Percentiles rank a stretch among this genome's conserved stretches.
These are phyloP conservation scores for Microcebus tavaratra DNA, from an alignment of 2,113 vertebrate genomes.

Conservation along the genomic window DNA sequence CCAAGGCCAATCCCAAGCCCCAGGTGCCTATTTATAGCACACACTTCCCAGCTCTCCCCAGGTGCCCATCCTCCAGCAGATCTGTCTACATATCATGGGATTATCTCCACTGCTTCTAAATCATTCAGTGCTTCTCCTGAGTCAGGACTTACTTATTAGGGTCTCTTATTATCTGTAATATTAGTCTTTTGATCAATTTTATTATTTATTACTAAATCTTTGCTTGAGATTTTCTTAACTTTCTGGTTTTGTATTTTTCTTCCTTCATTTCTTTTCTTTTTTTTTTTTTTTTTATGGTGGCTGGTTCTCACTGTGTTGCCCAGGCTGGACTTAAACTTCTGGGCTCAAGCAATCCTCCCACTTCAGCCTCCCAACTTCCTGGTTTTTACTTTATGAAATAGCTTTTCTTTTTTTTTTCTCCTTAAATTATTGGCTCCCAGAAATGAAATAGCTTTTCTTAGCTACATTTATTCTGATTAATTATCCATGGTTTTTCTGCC, in stretches of 20 bases:
- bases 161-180: constrained; percentile 12
- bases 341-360: neutral
- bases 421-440: too few relatives aligned
- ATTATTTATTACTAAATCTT: constrained; percentile 48
- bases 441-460: constrained; percentile 10
- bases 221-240: neutral
- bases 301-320: neutral
- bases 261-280: too few relatives aligned
- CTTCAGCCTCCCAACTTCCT: neutral
- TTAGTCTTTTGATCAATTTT: neutral
- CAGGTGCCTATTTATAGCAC: neutral
- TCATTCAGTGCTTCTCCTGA: neutral
- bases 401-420: neutral
- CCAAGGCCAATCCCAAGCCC: neutral
- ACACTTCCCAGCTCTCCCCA: neutral
- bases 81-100: neutral
- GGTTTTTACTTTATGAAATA: constrained; percentile 6
- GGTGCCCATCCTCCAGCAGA: neutral
- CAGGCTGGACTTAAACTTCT: neutral
- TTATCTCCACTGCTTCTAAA: neutral
- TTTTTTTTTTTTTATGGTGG: too few relatives aligned
- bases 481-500: neutral
- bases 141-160: neutral
- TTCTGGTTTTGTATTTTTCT: neutral
- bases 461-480: constrained; percentile 28